Evolutionary conservation across 2,888 invertebrate genomes (phyloP), one percentile per base, ranked within the genome.

Genomic region (Apomyelois bistriatella): DNA sequence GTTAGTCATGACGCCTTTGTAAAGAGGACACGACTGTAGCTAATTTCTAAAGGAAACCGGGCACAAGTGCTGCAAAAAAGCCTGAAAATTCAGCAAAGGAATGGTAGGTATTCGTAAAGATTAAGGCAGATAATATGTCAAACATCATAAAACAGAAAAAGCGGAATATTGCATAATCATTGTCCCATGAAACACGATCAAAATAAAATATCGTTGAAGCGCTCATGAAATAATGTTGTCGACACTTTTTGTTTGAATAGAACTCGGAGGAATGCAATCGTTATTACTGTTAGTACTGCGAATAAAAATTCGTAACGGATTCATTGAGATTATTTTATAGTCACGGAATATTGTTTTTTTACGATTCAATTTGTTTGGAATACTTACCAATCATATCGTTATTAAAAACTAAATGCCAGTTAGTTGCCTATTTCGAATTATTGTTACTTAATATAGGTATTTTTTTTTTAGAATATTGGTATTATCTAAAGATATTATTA

Each of bases 31-130:
- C 60, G 56, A 54, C 57, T 65, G 62, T 61, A 51, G 49, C 68
- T 59, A 65, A 71, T 66, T 58, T 63, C 54, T 61, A 56, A 47
- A 55, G 55, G 55, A 65, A 60, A 61, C 52, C 49, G 56, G 58
- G 52, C 30, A 17, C 38, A 13, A 49, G 7, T 28, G 38, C 5
- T 22, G 22, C 5, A 35, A 49, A 49, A 49, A 49, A 49, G 22
- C 5, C 22, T 22, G 22, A 22, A 22, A 22, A 22, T 22, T 22
- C 22, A 5, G 30, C 47, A 36, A 17, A 49, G 10, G 17, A 48
- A 36, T 22, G 10, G 28, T n/a, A n/a, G n/a, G n/a, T n/a, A n/a
- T n/a, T 22, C 22, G 22, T 22, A 22, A 22, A 22, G 22, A 22
- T 22, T 22, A 22, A 22, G 5, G 22, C 22, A 22, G 5, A 22